A percentile compares a stretch with the other conserved stretches of the same genome.
phyloP scores from a whole-genome alignment of 2,888 invertebrate species.

The Dynastes grantii region DNA sequence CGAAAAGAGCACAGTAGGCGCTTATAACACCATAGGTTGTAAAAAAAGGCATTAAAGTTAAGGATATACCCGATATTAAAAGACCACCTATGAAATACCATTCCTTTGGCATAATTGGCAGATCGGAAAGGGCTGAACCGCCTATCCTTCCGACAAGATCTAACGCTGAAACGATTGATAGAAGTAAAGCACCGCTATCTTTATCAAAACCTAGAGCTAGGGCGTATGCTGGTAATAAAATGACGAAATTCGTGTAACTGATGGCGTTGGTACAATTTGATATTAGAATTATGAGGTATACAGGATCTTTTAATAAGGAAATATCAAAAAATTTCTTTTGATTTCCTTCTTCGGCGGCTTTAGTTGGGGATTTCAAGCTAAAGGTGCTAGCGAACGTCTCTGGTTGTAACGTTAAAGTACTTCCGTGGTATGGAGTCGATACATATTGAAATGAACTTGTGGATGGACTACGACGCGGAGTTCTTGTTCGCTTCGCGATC shows the following conservation, averaged over 20 bases:
- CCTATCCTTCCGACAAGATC: constrained; percentile 89
- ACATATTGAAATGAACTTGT: constrained; percentile 89
- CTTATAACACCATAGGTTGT: constrained; percentile 77
- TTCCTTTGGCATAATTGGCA: constrained; percentile 83
- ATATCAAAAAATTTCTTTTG: constrained; percentile 83
- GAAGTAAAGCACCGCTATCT: constrained; percentile 79
- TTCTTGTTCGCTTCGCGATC: constrained; percentile 58
- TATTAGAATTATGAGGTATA: constrained; percentile 86
- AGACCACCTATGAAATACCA: constrained; percentile 89
- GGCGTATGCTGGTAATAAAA: constrained; percentile 86
- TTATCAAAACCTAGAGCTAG: constrained; percentile 81
- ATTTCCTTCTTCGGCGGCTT: constrained; percentile 63
- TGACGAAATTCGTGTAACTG: constrained; percentile 90
- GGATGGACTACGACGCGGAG: constrained; percentile 79
- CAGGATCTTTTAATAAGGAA: constrained; percentile 82
- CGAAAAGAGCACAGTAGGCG: constrained; percentile 83
- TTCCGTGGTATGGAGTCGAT: constrained; percentile 89
- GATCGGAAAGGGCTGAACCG: constrained; percentile 87
- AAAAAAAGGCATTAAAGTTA: constrained; percentile 82
- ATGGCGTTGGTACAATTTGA: constrained; percentile 91
- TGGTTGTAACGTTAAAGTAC: constrained; percentile 85
- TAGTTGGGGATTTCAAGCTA: constrained; percentile 75
- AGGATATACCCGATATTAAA: constrained; percentile 82
- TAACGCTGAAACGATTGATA: constrained; percentile 86
- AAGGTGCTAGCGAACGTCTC: constrained; percentile 86